Evolutionary conservation across 2,888 invertebrate species (phyloP).

Genomic region (Thumatha senex): DNA sequence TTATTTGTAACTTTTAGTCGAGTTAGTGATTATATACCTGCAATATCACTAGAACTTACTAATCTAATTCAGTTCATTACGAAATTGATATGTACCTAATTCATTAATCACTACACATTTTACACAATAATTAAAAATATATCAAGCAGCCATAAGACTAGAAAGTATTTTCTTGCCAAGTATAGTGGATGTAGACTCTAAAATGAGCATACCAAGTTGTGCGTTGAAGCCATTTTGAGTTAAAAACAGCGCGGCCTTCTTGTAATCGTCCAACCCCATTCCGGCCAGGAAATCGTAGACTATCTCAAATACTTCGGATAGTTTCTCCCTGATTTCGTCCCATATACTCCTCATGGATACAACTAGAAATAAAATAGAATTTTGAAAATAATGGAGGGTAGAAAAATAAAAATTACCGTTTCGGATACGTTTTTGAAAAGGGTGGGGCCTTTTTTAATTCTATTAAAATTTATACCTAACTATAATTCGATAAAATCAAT

Average conservation of each 20-base stretch:
- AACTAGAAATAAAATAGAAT: conserved; percentile 39
- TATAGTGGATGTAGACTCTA: conserved; percentile 56
- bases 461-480: too few species aligned
- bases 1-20: too few species aligned
- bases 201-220: conserved; percentile 58
- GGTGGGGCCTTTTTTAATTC: too few species aligned
- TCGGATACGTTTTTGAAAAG: too few species aligned
- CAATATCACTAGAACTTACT: too few species aligned
- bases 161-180: conserved; percentile 68
- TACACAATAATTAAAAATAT: not conserved
- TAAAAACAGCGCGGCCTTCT: conserved; percentile 54
- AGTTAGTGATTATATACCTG: too few species aligned
- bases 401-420: not conserved
- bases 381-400: too few species aligned
- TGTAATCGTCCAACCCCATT: conserved; percentile 66
- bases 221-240: conserved; percentile 42
- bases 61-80: too few species aligned
- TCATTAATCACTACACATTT: too few species aligned
- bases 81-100: too few species aligned
- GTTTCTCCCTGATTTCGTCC: conserved; percentile 59
- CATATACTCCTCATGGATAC: conserved; percentile 71
- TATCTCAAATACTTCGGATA: conserved; percentile 63
- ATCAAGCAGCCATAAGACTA: conserved; percentile 45
- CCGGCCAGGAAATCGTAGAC: conserved; percentile 73
- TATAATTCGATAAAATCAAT: too few species aligned